A percentile compares a stretch with the other conserved stretches of the same genome.
Evolutionary conservation across 2,113 vertebrate species (phyloP).

Genomic region (Onychorhynchus coronatus): DNA sequence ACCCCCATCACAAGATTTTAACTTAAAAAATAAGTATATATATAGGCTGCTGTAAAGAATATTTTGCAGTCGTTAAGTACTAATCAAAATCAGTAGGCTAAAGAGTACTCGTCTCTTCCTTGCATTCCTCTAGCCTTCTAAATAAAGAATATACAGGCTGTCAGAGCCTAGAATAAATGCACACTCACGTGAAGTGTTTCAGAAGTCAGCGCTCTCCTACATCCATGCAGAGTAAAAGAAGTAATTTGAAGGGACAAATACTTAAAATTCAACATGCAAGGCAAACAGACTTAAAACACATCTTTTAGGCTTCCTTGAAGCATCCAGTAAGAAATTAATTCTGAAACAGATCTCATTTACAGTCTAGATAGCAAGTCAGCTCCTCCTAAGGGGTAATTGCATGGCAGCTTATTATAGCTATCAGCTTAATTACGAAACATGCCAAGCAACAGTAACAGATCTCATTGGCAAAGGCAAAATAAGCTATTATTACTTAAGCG

Average conservation of each 20-base stretch:
- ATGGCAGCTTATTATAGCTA: conserved; percentile 29
- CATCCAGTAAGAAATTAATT: neutral
- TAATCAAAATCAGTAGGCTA: neutral
- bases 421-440: conserved; percentile 13
- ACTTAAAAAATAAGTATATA: neutral
- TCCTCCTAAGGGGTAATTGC: conserved; percentile 23
- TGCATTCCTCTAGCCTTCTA: neutral
- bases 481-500: neutral
- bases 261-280: neutral
- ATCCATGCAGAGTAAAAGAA: neutral
- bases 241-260: neutral
- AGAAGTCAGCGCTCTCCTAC: neutral
- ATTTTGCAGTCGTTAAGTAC: neutral
- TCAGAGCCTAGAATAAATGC: conserved; percentile 2
- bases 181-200: neutral
- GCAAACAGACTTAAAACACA: neutral
- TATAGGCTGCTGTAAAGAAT: neutral
- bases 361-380: conserved; percentile 12
- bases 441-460: neutral
- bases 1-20: neutral
- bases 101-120: neutral
- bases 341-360: conserved; percentile 19
- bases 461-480: conserved; percentile 11
- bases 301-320: neutral
- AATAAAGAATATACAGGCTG: neutral